Base-by-base conservation (phyloP, 1,140 invertebrate genomes). In the Aphelenchoides avenae region DNA sequence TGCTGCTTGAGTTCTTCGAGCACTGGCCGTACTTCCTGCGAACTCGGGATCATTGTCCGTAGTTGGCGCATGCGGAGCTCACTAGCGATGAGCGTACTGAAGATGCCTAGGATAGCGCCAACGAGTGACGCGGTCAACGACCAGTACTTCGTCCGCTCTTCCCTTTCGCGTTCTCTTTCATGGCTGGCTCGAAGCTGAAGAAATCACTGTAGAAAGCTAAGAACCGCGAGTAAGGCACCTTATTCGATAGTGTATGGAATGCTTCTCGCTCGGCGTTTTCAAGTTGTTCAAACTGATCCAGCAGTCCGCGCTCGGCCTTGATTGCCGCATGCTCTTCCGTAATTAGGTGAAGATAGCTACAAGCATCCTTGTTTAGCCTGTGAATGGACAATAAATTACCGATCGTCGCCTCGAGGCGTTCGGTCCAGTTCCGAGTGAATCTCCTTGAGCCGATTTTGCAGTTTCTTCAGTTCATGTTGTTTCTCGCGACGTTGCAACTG, bases 121-220 rank as follows among this genome's bases (percentile, higher is more conserved):
- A 85, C 73, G 61, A 86, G 78, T 4, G 85, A 87, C 13, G 85
- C 86, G 20, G 86, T 83, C 41, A 87, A 81, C 47, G 85, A 86
- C 85, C 85, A 86, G 68, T 87, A 87, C 75, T 87, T 87, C 51
- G 86, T 87, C 61, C 84, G 80, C 72, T 87, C 85, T 11, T 85
- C 84, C 70, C 86, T 84, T 2, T 85, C 83, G 39, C 85, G 73
- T 74, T 87, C 86, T 57, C 85, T 82, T 68, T 87, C 86, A 67
- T 87, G 86, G 52, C 84, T 85, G 13, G 85, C 81, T 64, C 86
- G 83, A 0, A 87, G 80, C 65, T 67, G 24, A 47, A 65, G 40
- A 65, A 11, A 11, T 11, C 33, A 65, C 20, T 57, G 3, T 20
- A 56, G 9, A 13, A 15, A 40, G 15, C 22, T 39, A 4, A 5